These are phyloP conservation scores for Bucorvus abyssinicus DNA, from an alignment of 2,797 vertebrate species.

Conservation along the genomic window DNA sequence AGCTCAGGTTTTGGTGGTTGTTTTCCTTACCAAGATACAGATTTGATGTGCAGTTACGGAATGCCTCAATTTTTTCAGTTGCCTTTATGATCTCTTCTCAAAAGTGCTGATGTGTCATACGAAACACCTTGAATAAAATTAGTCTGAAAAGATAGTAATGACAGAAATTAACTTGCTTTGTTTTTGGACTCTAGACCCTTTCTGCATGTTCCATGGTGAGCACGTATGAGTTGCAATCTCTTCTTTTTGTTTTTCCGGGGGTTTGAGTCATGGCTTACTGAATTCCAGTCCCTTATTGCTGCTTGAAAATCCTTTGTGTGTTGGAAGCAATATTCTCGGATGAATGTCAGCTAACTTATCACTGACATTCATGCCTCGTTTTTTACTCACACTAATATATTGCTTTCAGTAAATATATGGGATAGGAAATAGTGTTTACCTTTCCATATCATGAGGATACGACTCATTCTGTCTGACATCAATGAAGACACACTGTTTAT, in stretches of 20 bases:
- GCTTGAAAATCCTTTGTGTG: neutral
- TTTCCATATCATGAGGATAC: neutral
- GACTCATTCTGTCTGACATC: neutral
- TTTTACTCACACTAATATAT: neutral
- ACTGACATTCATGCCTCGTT: neutral
- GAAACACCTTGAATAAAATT: neutral
- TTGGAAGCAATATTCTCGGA: neutral
- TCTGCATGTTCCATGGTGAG: neutral
- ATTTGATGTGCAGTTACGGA: neutral
- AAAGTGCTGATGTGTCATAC: neutral
- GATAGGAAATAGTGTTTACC: constrained; percentile 9
- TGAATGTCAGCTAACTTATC: neutral
- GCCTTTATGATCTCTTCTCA: neutral
- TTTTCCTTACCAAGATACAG: neutral
- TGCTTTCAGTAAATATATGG: constrained; percentile 1
- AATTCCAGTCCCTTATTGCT: neutral
- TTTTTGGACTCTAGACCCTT: neutral
- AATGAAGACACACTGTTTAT: constrained; percentile 12
- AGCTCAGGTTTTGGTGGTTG: neutral
- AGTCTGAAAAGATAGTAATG: neutral
- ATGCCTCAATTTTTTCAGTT: neutral
- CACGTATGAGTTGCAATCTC: neutral
- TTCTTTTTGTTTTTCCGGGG: neutral
- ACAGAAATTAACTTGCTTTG: neutral
- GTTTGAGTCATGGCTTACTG: neutral